Percentiles rank a stretch among this genome's conserved stretches.
Evolutionary conservation across 2,797 vertebrate species (phyloP).

Genomic region (Toxotes lorentzi): DNA sequence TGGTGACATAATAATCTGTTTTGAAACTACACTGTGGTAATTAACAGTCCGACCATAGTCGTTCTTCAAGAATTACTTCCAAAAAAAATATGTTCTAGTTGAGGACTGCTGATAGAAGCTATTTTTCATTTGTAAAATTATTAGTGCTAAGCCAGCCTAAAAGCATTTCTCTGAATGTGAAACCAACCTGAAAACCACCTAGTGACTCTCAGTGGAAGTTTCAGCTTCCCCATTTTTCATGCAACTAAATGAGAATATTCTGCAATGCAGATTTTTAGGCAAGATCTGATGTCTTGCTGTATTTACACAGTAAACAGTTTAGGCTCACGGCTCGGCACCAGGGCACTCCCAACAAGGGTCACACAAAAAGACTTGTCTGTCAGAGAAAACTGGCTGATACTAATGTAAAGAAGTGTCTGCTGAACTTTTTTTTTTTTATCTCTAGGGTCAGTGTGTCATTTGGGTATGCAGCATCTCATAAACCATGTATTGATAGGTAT

Average conservation of each 20-base stretch:
- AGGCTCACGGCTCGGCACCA: not conserved
- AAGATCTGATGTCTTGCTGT: not conserved
- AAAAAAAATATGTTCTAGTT: not conserved
- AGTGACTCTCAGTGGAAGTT: not conserved
- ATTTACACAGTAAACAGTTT: constrained; percentile 1
- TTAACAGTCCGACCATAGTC: not conserved
- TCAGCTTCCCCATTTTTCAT: constrained; percentile 14
- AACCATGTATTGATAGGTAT: not conserved
- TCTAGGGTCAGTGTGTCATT: not conserved
- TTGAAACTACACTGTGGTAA: not conserved
- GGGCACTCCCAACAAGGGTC: not conserved
- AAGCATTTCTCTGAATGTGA: not conserved
- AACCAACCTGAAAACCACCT: not conserved
- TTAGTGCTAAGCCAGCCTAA: not conserved
- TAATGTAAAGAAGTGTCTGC: not conserved
- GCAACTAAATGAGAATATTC: not conserved
- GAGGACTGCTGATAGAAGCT: not conserved
- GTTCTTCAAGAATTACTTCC: not conserved
- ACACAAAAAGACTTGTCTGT: not conserved
- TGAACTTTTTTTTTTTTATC: not conserved
- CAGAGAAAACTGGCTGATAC: not conserved
- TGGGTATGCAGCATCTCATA: not conserved
- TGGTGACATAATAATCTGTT: not conserved
- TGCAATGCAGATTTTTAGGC: not conserved
- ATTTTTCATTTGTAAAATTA: not conserved